These are phyloP conservation scores for Shargacucullia verbasci DNA, from an alignment of 2,888 invertebrate species.

Conservation along the genomic window DNA sequence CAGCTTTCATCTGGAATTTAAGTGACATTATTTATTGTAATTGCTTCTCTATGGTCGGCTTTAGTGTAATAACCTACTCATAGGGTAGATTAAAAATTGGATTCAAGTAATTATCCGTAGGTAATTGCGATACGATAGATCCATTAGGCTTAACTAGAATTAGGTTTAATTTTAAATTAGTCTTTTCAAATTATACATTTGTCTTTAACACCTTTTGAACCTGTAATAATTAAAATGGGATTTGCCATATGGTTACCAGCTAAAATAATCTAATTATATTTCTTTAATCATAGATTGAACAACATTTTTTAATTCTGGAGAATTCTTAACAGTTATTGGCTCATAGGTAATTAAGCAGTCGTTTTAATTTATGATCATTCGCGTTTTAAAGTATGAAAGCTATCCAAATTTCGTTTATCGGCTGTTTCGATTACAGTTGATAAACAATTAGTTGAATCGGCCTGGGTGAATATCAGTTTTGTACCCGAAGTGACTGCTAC, in stretches of 20 bases:
- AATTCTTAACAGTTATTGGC: too few species aligned
- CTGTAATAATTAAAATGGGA: slow-evolving; percentile 11
- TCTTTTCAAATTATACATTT: slow-evolving; percentile 31
- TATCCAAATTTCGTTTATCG: too few species aligned
- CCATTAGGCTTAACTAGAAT: slow-evolving; percentile 37
- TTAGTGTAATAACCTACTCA: slow-evolving; percentile 13
- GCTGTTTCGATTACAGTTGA: too few species aligned
- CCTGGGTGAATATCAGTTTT: too few species aligned
- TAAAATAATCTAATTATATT: background rate
- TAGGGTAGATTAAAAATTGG: slow-evolving; percentile 36
- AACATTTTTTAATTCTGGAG: too few species aligned
- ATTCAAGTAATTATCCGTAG: slow-evolving; percentile 40
- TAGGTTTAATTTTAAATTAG: slow-evolving; percentile 40
- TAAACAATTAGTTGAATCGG: too few species aligned
- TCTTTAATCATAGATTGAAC: too few species aligned
- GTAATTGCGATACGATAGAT: slow-evolving; percentile 39
- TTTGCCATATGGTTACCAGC: background rate
- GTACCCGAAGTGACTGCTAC: too few species aligned
- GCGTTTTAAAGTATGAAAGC: too few species aligned
- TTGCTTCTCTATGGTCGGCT: slow-evolving; percentile 39
- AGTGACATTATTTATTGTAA: slow-evolving; percentile 66
- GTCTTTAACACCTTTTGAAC: slow-evolving; percentile 29
- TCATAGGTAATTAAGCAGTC: too few species aligned
- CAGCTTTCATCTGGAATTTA: slow-evolving; percentile 57
- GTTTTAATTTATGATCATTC: too few species aligned